Evolutionary conservation across 1,140 invertebrate genomes (phyloP).

Genomic region (Ceratina japonica): DNA sequence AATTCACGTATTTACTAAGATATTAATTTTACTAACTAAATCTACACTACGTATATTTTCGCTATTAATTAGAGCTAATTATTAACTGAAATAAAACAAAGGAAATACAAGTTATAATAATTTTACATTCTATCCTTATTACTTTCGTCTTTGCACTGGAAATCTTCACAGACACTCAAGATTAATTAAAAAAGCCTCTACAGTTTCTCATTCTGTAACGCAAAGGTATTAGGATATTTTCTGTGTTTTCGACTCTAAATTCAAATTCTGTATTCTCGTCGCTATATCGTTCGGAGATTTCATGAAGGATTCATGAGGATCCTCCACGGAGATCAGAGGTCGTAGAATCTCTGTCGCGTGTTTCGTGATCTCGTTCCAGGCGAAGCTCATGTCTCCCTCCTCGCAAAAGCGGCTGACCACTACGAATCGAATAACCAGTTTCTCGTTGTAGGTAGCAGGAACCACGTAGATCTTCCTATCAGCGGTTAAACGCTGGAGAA

Average conservation of each 20-base stretch:
- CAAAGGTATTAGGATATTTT: constrained; percentile 58
- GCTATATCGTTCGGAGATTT: constrained; percentile 45
- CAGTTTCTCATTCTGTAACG: background rate
- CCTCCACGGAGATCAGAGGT: background rate
- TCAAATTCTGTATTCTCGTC: constrained; percentile 54
- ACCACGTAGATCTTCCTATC: constrained; percentile 92
- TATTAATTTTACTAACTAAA: too few relatives aligned
- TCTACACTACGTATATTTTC: too few relatives aligned
- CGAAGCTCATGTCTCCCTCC: constrained; percentile 87
- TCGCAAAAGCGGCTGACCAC: constrained; percentile 88
- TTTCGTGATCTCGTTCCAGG: constrained; percentile 89
- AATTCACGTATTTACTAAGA: too few relatives aligned
- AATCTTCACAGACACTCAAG: too few relatives aligned
- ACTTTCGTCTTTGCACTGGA: too few relatives aligned
- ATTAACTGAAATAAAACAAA: too few relatives aligned
- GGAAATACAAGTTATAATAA: too few relatives aligned
- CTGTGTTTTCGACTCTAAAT: constrained; percentile 48
- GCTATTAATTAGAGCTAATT: too few relatives aligned
- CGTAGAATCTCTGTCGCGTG: constrained; percentile 79
- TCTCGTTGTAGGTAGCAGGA: constrained; percentile 84
- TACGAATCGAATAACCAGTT: constrained; percentile 90
- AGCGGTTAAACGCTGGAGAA: constrained; percentile 88
- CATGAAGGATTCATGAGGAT: background rate
- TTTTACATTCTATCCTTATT: too few relatives aligned
- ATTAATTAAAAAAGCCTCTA: background rate